phyloP scores from a whole-genome alignment of 1,140 invertebrate species.

The Lerema accius region DNA sequence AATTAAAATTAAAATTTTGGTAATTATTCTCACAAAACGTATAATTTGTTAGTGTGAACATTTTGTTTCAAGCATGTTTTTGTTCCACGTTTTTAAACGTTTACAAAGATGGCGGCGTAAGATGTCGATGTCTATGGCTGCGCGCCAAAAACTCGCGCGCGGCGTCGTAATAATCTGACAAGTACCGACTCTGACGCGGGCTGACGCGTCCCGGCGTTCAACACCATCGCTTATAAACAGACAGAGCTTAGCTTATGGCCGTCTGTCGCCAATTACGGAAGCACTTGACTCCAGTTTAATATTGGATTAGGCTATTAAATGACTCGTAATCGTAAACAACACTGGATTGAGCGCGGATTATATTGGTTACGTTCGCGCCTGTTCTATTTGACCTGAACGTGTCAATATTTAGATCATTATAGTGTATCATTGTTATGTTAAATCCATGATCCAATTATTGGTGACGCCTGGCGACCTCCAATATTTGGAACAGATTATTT shows the following conservation, averaged over 20 bases:
- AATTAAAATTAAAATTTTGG: too few relatives aligned
- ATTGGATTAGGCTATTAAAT: slow-evolving; percentile 52
- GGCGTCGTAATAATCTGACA: slow-evolving; percentile 4
- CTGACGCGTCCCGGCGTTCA: slow-evolving; percentile 17
- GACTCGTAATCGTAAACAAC: slow-evolving; percentile 49
- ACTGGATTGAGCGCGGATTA: slow-evolving; percentile 28
- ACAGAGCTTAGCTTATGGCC: slow-evolving; percentile 11
- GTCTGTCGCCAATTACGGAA: slow-evolving; percentile 58
- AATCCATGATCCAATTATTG: too few relatives aligned
- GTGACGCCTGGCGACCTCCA: too few relatives aligned
- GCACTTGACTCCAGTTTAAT: slow-evolving; percentile 56
- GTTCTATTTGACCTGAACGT: not conserved
- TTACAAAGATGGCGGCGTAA: slow-evolving; percentile 24
- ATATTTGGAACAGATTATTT: too few relatives aligned
- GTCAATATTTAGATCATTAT: too few relatives aligned
- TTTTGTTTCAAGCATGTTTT: slow-evolving; percentile 21
- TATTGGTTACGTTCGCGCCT: not conserved
- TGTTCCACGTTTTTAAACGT: slow-evolving; percentile 27
- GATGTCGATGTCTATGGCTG: slow-evolving; percentile 25
- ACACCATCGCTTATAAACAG: slow-evolving; percentile 31
- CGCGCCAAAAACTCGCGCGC: slow-evolving; percentile 23
- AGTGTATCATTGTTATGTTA: too few relatives aligned
- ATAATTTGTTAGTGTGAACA: not conserved
- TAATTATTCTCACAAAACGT: not conserved
- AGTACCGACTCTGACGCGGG: slow-evolving; percentile 13